A percentile compares a stretch with the other conserved stretches of the same genome.
Evolutionary conservation across 2,113 vertebrate species (phyloP).

Genomic region (Arvicanthis niloticus): DNA sequence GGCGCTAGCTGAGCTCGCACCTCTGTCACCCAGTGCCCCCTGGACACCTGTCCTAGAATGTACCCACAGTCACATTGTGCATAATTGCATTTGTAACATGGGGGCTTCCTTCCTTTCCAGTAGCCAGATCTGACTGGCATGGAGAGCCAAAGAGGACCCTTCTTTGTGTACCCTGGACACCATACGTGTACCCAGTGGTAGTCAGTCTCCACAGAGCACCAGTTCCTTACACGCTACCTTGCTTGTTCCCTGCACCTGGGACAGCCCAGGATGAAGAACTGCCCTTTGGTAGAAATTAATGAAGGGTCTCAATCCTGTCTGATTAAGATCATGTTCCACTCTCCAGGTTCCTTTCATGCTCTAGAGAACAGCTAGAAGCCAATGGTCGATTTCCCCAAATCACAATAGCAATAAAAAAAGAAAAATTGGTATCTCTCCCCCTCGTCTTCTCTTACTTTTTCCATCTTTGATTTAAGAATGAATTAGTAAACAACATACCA

Average conservation of each 20-base stretch:
- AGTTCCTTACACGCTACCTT: not conserved
- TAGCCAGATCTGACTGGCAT: not conserved
- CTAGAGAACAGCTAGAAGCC: not conserved
- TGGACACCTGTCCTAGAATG: not conserved
- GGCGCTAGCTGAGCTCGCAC: not conserved
- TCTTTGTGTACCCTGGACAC: not conserved
- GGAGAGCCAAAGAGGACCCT: not conserved
- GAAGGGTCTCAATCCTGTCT: not conserved
- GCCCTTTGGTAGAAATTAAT: not conserved
- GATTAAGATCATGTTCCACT: not conserved
- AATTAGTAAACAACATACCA: not conserved
- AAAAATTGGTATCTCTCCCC: not conserved
- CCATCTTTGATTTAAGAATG: not conserved
- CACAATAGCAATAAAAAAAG: not conserved
- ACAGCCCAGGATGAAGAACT: not conserved
- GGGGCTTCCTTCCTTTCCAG: not conserved
- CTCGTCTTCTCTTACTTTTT: no score
- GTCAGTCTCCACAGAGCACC: not conserved
- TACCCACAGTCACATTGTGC: not conserved
- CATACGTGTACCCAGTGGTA: not conserved
- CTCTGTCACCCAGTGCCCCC: not conserved
- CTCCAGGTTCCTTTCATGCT: not conserved
- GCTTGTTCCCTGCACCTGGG: not conserved
- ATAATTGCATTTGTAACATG: not conserved
- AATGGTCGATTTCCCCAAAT: not conserved